Conservation (phyloP, 2,797 vertebrate species). For the Anniella stebbinsi region DNA sequence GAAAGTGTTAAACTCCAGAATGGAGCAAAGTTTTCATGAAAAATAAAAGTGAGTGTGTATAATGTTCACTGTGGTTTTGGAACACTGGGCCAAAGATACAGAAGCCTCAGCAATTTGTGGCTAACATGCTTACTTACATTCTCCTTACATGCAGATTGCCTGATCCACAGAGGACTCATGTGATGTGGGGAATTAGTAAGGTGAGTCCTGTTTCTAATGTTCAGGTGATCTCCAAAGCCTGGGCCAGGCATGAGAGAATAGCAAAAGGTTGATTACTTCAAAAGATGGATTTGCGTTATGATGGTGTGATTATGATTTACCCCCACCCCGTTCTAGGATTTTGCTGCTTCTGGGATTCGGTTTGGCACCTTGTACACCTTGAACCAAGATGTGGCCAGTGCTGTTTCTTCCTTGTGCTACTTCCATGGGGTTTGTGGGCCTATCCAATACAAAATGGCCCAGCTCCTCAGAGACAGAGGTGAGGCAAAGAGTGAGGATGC, state of each 20-base stretch:
- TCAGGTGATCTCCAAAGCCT: neutral
- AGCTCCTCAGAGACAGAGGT: constrained; percentile 91
- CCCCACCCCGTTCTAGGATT: constrained; percentile 84
- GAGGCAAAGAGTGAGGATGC: constrained; percentile 31
- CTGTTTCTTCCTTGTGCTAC: constrained; percentile 86
- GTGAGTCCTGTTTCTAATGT: constrained; percentile 71
- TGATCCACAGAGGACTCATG: constrained; percentile 94
- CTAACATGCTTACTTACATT: constrained; percentile 70
- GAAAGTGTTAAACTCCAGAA: neutral
- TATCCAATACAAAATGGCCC: constrained; percentile 89
- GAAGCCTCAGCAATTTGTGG: constrained; percentile 62
- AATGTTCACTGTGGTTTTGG: constrained; percentile 41
- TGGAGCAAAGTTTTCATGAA: neutral
- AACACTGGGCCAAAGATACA: constrained; percentile 64
- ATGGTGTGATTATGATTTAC: neutral
- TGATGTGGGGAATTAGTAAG: constrained; percentile 96
- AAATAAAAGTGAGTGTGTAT: neutral
- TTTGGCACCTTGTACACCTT: constrained; percentile 91
- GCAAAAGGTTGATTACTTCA: neutral
- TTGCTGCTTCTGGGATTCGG: constrained; percentile 90
- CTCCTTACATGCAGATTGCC: constrained; percentile 87
- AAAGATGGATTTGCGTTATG: neutral
- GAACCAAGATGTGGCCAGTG: constrained; percentile 89
- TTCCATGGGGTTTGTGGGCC: constrained; percentile 90
- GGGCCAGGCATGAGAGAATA: neutral